A percentile compares a stretch with the other conserved stretches of the same genome.
Conservation (phyloP, 2,797 vertebrate genomes). For the Mycteria americana region DNA sequence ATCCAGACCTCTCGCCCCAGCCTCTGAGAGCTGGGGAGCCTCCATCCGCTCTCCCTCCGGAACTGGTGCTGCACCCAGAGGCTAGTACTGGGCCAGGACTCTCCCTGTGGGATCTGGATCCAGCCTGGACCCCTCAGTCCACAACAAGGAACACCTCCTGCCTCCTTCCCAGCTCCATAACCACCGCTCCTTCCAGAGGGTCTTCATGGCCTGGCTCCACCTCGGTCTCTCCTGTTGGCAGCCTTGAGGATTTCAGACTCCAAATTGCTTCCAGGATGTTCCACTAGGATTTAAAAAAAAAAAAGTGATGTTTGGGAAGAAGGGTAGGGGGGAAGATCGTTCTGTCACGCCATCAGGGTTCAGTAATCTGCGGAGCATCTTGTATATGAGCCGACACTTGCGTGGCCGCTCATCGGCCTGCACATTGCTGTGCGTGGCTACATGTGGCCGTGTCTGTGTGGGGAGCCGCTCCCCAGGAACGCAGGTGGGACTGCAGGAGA, state of each 20-base stretch:
- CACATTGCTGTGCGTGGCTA: neutral
- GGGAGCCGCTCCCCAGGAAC: neutral
- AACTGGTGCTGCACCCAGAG: constrained; percentile 59
- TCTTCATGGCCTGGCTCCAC: neutral
- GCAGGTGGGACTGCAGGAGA: neutral
- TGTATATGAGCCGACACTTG: accelerated
- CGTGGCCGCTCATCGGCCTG: neutral
- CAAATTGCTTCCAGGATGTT: constrained; percentile 7
- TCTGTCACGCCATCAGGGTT: neutral
- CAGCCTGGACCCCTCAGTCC: neutral
- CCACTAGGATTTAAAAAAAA: neutral
- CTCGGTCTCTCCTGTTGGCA: neutral
- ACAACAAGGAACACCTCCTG: neutral
- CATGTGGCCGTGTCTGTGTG: accelerated
- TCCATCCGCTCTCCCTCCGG: neutral
- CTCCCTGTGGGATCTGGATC: neutral
- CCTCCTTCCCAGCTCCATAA: constrained; percentile 2
- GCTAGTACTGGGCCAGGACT: neutral
- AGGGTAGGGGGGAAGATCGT: neutral
- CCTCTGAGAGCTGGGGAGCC: neutral
- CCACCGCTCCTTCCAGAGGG: neutral
- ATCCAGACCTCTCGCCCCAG: neutral
- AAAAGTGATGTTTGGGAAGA: neutral
- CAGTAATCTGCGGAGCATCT: neutral
- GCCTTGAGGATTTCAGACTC: neutral